Base-by-base conservation (phyloP, 2,797 vertebrate genomes). In the Anableps anableps region DNA sequence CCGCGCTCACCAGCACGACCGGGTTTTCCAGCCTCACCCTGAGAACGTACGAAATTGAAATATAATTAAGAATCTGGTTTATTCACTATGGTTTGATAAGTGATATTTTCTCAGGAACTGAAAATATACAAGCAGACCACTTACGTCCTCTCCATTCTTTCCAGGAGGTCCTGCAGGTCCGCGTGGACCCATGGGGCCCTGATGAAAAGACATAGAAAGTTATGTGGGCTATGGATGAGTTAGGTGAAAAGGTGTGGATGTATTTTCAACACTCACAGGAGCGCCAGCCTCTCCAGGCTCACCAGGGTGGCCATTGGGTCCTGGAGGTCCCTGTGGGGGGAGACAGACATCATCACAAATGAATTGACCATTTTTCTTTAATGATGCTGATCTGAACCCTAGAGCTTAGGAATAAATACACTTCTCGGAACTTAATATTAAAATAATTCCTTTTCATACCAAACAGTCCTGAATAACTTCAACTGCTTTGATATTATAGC, bases 141-240 rank as follows among this genome's bases (percentile, higher is more conserved):
- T 97, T 95, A 99, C 98, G 70, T 99, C 98, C 92, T 99, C 98
- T 96, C 98, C 98, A 0, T 99, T 99, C 97, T 99, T 99, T 93
- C 98, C 98, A 94, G 98, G 94, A 74, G 98, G 94, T 43, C 98
- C 98, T 0, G 97, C 92, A 0, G 97, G 53, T 85, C 98, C 98
- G 84, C 98, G 98, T 86, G 98, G 98, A 95, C 98, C 98, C 98
- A 99, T 97, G 90, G 98, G 77, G 94, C 98, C 98, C 98, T 99
- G 87, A 58, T 92, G 64, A 84, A 91, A 70, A 55, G 23, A 82
- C 13, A 51, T 13, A 48, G 19, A 17, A 74, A 76, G 55, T 91
- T 72, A 91, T 60, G 70, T n/a, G n/a, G 53, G 6, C 2, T 1
- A 60, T 47, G n/a, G 10, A 26, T 11, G 7, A 68, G 4, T 6